Conservation (phyloP, 1,140 invertebrate species). For the Zaprionus gabonicus region DNA sequence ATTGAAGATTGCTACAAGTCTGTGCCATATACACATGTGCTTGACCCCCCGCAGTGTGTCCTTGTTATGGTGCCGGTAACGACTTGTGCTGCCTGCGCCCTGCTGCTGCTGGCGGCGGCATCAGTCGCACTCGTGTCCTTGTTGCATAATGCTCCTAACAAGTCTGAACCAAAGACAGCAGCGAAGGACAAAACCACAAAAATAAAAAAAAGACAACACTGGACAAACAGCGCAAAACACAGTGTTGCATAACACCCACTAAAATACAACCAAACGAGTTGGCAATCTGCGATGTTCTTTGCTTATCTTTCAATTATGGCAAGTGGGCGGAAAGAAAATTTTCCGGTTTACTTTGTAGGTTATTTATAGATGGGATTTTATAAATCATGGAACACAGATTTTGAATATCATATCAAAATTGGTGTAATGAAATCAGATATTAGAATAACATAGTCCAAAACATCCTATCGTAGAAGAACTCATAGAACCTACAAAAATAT, state of each 20-base stretch:
- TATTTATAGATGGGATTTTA: background rate
- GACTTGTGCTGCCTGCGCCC: slow-evolving; percentile 9
- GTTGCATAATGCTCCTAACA: slow-evolving; percentile 14
- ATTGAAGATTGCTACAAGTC: slow-evolving; percentile 10
- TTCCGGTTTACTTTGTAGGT: background rate
- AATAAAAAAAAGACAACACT: slow-evolving; percentile 15
- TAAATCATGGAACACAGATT: too few relatives aligned
- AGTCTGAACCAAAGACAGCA: slow-evolving; percentile 53
- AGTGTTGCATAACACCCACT: slow-evolving; percentile 3
- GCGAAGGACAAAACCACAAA: slow-evolving; percentile 53
- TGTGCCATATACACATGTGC: background rate
- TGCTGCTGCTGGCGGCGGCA: slow-evolving; percentile 10
- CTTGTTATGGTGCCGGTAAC: slow-evolving; percentile 44
- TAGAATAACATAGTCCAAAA: too few relatives aligned
- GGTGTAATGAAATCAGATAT: too few relatives aligned
- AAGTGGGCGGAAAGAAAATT: background rate
- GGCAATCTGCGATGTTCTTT: background rate
- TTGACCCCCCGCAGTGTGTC: slow-evolving; percentile 28
- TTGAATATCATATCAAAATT: too few relatives aligned
- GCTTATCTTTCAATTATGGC: too few relatives aligned
- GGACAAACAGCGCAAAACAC: slow-evolving; percentile 42
- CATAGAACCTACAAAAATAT: too few relatives aligned
- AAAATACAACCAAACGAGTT: background rate
- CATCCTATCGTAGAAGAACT: too few relatives aligned
- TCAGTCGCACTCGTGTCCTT: slow-evolving; percentile 8